Percentiles rank a stretch among this genome's conserved stretches.
Conservation (phyloP, 2,113 vertebrate genomes). For the Bagarius yarrelli region DNA sequence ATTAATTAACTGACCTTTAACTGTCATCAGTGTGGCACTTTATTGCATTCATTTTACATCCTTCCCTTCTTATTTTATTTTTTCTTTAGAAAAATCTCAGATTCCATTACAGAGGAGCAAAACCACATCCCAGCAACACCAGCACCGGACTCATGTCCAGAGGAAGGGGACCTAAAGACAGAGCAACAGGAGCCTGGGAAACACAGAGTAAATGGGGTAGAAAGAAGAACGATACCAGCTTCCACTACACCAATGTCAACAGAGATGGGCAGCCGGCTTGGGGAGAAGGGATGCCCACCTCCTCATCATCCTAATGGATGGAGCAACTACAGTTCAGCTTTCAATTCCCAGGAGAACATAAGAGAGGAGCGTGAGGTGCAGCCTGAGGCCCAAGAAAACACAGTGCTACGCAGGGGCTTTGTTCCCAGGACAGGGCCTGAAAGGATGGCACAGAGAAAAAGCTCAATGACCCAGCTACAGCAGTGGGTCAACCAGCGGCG, state of each 20-base stretch:
- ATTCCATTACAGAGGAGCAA: slow-evolving; percentile 69
- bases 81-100: slow-evolving; percentile 61
- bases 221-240: slow-evolving; percentile 29
- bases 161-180: slow-evolving; percentile 69
- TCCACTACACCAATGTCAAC: slow-evolving; percentile 47
- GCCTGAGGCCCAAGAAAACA: slow-evolving; percentile 65
- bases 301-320: slow-evolving; percentile 80
- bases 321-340: slow-evolving; percentile 58
- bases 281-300: slow-evolving; percentile 55
- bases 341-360: slow-evolving; percentile 56
- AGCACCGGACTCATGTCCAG: slow-evolving; percentile 67
- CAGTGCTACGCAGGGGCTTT: slow-evolving; percentile 71
- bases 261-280: slow-evolving; percentile 21
- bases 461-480: slow-evolving; percentile 93
- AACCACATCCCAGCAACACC: slow-evolving; percentile 61
- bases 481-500: slow-evolving; percentile 93
- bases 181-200: slow-evolving; percentile 55
- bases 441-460: slow-evolving; percentile 89
- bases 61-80: neutral
- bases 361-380: slow-evolving; percentile 41
- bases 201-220: slow-evolving; percentile 59
- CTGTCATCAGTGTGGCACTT: neutral
- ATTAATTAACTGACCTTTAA: too few relatives aligned
- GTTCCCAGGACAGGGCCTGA: slow-evolving; percentile 79
- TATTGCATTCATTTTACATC: neutral